Conservation (phyloP, 1,140 invertebrate species). For the Lethocerus indicus region DNA sequence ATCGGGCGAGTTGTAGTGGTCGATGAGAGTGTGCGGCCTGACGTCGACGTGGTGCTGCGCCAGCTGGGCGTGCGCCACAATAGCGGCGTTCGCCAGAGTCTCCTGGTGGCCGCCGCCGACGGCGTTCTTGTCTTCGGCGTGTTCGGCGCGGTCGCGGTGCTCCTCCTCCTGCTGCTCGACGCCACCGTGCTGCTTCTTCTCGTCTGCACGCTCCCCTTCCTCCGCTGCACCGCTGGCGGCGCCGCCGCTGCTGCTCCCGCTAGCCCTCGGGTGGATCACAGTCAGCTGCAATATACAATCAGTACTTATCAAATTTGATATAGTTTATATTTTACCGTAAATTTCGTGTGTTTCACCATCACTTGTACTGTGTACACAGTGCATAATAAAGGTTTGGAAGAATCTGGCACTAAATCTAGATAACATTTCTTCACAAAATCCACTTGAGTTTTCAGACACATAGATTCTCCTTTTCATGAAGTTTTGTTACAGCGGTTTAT, state of each 20-base stretch:
- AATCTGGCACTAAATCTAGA: no score
- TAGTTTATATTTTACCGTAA: not conserved
- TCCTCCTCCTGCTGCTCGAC: not conserved
- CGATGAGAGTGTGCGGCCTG: conserved; percentile 25
- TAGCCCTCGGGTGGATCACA: conserved; percentile 56
- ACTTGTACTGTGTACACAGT: no score
- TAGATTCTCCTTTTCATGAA: no score
- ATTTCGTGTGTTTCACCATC: no score
- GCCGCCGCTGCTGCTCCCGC: conserved; percentile 9
- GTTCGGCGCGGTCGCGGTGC: conserved; percentile 9
- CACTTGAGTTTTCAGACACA: no score
- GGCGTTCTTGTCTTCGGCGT: not conserved
- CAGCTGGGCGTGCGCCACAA: conserved; percentile 38
- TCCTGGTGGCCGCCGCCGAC: not conserved
- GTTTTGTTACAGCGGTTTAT: no score
- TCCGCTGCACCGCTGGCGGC: conserved; percentile 3
- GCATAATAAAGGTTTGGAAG: not conserved
- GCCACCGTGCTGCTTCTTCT: no score
- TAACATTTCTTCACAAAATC: no score
- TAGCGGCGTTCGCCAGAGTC: not conserved
- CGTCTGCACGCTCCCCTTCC: no score
- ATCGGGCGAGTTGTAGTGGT: conserved; percentile 22
- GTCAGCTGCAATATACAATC: conserved; percentile 36
- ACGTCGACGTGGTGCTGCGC: conserved; percentile 36
- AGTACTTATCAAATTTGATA: not conserved